Conservation (phyloP, 2,113 vertebrate genomes). For the Oncorhynchus gorbuscha region DNA sequence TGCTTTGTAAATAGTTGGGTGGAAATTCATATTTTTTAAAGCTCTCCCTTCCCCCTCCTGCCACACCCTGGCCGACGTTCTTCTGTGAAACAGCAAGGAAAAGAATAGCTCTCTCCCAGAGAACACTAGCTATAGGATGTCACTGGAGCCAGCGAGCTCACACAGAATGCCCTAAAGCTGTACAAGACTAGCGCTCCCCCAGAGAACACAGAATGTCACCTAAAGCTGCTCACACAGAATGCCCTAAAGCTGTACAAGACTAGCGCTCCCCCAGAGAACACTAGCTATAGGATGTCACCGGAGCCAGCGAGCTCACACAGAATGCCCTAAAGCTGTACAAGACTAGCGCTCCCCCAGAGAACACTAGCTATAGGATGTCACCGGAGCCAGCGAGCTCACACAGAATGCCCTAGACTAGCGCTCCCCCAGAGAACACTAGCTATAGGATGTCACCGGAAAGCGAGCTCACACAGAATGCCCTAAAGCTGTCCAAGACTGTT, state of each 20-base stretch:
- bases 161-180: constrained; percentile 14
- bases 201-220: constrained; percentile 1
- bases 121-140: constrained; percentile 8
- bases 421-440: too few relatives aligned
- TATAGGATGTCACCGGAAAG: too few relatives aligned
- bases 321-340: constrained; percentile 18
- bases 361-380: constrained; percentile 12
- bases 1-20: constrained; percentile 19
- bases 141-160: neutral
- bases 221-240: constrained; percentile 5
- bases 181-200: constrained; percentile 24
- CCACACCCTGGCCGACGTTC: constrained; percentile 70
- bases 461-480: too few relatives aligned
- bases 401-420: neutral
- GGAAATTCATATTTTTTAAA: constrained; percentile 46
- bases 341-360: constrained; percentile 20
- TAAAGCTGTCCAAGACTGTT: too few relatives aligned
- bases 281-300: constrained; percentile 10
- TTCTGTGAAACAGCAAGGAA: constrained; percentile 12
- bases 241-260: constrained; percentile 19
- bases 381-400: neutral
- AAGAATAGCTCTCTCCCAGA: constrained; percentile 20
- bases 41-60: constrained; percentile 50
- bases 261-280: constrained; percentile 18
- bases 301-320: neutral